These are phyloP conservation scores for Macrosiphum euphorbiae DNA, from an alignment of 2,888 invertebrate genomes.

Conservation along the genomic window DNA sequence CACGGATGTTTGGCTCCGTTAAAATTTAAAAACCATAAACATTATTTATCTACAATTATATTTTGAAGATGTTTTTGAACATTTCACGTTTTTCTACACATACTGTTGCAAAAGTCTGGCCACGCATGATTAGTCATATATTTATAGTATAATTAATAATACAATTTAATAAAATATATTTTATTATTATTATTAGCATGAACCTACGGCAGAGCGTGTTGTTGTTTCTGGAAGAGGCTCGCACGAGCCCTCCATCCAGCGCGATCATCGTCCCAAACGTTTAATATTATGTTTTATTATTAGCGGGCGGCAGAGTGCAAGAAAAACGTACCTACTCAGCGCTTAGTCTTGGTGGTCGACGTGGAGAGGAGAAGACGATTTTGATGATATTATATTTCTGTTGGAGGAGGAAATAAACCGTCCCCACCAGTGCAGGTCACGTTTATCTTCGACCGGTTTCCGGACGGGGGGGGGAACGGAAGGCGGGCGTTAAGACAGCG, in stretches of 20 bases:
- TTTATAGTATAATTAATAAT: too few species aligned
- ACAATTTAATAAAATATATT: neutral
- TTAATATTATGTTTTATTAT: neutral
- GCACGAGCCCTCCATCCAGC: neutral
- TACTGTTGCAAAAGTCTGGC: neutral
- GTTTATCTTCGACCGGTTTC: neutral
- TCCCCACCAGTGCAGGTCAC: neutral
- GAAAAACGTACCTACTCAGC: neutral
- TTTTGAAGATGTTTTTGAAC: neutral
- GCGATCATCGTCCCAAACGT: neutral
- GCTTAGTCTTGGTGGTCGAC: neutral
- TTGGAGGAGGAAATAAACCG: neutral
- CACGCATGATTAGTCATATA: neutral
- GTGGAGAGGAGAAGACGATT: neutral
- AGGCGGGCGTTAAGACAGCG: neutral
- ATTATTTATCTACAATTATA: too few species aligned
- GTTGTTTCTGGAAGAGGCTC: neutral
- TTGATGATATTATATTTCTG: neutral
- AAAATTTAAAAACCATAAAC: too few species aligned
- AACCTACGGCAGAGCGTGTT: too few species aligned
- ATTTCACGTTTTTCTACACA: neutral
- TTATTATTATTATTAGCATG: neutral
- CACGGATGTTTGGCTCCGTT: too few species aligned
- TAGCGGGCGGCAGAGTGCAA: neutral
- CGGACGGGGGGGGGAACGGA: neutral